These are phyloP conservation scores for Sepioteuthis lessoniana DNA, from an alignment of 2,888 invertebrate genomes.

Conservation along the genomic window DNA sequence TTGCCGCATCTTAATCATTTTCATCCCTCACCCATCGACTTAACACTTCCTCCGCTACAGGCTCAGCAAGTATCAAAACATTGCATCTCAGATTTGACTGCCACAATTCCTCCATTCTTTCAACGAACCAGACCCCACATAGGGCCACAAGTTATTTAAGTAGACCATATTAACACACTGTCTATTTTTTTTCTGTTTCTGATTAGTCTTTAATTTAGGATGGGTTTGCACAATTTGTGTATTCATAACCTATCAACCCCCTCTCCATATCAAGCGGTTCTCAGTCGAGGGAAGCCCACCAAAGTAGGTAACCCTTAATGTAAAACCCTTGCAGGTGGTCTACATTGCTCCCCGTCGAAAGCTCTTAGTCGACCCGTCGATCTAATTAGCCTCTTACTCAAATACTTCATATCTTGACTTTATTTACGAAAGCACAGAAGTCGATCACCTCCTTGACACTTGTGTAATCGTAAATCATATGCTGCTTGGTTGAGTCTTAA, in stretches of 20 bases:
- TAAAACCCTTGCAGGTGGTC: conserved; percentile 13
- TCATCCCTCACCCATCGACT: no score
- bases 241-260: no score
- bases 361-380: background rate
- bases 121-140: no score
- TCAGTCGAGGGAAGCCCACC: background rate
- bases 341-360: background rate
- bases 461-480: background rate
- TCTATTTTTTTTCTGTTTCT: background rate
- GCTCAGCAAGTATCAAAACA: no score
- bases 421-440: background rate
- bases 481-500: no score
- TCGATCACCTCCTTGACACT: background rate
- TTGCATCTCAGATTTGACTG: no score
- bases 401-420: background rate
- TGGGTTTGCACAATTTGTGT: background rate
- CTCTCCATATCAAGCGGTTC: background rate
- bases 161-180: background rate
- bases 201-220: background rate
- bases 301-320: background rate
- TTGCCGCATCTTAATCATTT: no score
- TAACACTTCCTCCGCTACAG: no score
- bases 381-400: background rate
- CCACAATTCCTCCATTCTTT: no score
- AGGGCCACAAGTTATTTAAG: background rate